Evolutionary conservation across 1,140 invertebrate genomes (phyloP).

Genomic region (Sycophaga agraensis): DNA sequence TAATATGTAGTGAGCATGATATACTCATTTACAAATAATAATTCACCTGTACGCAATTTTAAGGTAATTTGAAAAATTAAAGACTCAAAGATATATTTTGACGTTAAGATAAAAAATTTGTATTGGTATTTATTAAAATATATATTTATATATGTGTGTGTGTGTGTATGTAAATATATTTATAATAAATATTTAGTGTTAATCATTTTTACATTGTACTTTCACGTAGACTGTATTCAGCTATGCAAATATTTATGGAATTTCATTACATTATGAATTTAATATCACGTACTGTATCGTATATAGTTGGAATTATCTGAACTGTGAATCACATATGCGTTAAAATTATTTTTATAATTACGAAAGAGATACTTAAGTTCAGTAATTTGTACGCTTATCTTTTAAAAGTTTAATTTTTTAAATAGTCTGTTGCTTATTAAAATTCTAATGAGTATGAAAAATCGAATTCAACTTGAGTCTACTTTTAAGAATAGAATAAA

Average conservation of each 20-base stretch:
- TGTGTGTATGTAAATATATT: constrained; percentile 11
- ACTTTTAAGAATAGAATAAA: no score
- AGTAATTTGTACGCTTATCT: no score
- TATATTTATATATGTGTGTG: no score
- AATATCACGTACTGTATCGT: constrained; percentile 3
- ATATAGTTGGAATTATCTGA: background rate
- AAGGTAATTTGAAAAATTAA: background rate
- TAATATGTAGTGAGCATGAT: background rate
- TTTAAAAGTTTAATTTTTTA: no score
- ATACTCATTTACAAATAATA: background rate
- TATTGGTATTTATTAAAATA: constrained; percentile 6
- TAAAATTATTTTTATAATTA: background rate
- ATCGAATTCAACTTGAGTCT: no score
- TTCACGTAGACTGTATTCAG: background rate
- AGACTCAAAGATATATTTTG: background rate
- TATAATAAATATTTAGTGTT: constrained; percentile 25
- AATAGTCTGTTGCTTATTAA: no score
- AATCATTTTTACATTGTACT: constrained; percentile 17
- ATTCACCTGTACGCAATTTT: background rate
- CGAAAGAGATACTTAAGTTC: no score
- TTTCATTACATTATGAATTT: constrained; percentile 8
- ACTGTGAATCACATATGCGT: constrained; percentile 4
- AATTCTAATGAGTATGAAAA: no score
- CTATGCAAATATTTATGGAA: background rate
- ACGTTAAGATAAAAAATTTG: constrained; percentile 4